These are phyloP conservation scores for Hydractinia symbiolongicarpus DNA, from an alignment of 30 jellyfish, hydroid and myxozoan genomes.

Conservation along the genomic window DNA sequence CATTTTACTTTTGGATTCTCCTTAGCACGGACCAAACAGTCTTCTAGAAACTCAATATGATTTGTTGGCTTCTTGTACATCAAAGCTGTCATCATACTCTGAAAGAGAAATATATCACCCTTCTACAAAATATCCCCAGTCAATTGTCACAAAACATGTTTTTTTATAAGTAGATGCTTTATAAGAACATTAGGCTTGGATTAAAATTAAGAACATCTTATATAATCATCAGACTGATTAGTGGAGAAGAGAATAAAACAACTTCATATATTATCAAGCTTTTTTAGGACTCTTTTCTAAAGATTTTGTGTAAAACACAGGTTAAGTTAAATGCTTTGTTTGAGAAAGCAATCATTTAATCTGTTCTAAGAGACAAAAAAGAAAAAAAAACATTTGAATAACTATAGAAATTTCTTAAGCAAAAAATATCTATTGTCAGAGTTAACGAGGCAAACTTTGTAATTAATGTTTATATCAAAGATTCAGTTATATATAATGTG, in stretches of 20 bases:
- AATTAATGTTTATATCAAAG: no score
- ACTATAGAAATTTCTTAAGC: no score
- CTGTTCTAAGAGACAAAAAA: neutral
- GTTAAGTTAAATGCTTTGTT: no score
- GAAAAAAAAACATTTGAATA: neutral
- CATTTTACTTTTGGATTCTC: slow-evolving; percentile 58
- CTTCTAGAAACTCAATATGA: slow-evolving; percentile 73
- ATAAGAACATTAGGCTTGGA: neutral
- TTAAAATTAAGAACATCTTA: neutral
- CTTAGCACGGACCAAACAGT: slow-evolving; percentile 69
- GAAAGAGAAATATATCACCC: neutral
- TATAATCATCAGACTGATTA: no score
- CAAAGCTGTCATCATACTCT: slow-evolving; percentile 96
- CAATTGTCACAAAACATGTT: neutral
- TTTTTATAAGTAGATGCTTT: neutral
- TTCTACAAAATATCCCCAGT: neutral
- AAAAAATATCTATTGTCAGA: no score
- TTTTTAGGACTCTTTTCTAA: no score
- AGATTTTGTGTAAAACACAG: no score
- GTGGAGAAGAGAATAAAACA: no score
- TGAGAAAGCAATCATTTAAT: no score
- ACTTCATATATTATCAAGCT: no score
- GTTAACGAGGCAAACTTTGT: no score
- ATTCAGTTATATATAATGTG: no score
- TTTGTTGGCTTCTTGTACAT: slow-evolving; percentile 91